These are phyloP conservation scores for Phalacrocorax pelagicus DNA, from an alignment of 2,113 vertebrate species.

Conservation along the genomic window DNA sequence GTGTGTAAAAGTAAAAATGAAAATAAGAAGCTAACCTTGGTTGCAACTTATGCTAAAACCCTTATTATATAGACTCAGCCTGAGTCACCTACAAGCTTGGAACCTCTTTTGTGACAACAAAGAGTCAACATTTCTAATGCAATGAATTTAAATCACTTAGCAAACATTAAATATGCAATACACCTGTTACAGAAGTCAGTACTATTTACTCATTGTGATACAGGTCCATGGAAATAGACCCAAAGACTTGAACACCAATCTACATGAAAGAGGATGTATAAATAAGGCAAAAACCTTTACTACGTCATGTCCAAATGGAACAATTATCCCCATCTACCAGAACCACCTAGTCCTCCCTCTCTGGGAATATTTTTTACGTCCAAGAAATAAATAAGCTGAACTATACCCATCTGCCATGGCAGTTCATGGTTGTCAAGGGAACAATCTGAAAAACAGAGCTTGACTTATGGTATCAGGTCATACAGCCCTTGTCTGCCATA, in stretches of 20 bases:
- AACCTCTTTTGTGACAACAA: background rate
- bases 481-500: background rate
- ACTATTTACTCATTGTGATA: constrained; percentile 17
- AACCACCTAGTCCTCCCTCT: background rate
- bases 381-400: background rate
- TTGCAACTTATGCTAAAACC: background rate
- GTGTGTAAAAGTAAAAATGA: background rate
- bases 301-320: background rate
- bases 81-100: background rate
- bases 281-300: background rate
- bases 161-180: constrained; percentile 19
- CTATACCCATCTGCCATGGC: background rate
- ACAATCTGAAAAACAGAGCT: constrained; percentile 9
- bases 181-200: constrained; percentile 24
- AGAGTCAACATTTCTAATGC: background rate
- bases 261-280: background rate
- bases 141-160: constrained; percentile 15
- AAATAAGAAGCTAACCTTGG: background rate
- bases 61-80: background rate
- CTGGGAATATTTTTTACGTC: background rate
- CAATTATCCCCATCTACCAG: background rate
- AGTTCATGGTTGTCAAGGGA: background rate
- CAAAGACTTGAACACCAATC: background rate
- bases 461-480: background rate
- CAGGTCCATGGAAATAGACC: background rate